Evolutionary conservation across 2,113 vertebrate species (phyloP).

Genomic region (Tychaedon coryphoeus): DNA sequence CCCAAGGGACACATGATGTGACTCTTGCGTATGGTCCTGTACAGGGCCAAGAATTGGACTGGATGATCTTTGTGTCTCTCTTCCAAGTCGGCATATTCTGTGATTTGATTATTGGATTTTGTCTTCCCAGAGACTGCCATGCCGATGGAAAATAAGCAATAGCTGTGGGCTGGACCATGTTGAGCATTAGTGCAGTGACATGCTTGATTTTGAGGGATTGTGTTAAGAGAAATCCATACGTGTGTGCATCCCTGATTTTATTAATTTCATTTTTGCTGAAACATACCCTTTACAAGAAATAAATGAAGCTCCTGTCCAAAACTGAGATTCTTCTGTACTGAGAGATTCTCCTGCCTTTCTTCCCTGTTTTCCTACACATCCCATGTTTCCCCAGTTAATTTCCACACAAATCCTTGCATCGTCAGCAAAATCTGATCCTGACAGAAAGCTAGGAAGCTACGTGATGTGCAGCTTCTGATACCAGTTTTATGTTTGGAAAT

Average conservation of each 20-base stretch:
- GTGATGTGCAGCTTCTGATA: not conserved
- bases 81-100: not conserved
- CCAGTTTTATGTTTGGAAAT: not conserved
- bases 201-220: not conserved
- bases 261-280: not conserved
- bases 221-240: fast-evolving
- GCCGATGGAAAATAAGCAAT: not conserved
- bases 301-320: not conserved
- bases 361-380: not conserved
- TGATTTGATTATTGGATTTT: not conserved
- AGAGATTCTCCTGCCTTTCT: not conserved
- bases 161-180: not conserved
- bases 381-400: not conserved
- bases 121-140: not conserved
- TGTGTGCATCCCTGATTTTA: not conserved
- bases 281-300: not conserved
- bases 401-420: not conserved
- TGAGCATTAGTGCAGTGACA: not conserved
- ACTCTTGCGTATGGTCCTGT: not conserved
- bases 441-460: not conserved
- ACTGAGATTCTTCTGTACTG: not conserved
- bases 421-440: not conserved
- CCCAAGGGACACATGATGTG: not conserved
- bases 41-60: not conserved
- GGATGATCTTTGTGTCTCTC: not conserved